Conservation (phyloP, 2,797 vertebrate genomes). For the Acrossocheilus fasciatus region DNA sequence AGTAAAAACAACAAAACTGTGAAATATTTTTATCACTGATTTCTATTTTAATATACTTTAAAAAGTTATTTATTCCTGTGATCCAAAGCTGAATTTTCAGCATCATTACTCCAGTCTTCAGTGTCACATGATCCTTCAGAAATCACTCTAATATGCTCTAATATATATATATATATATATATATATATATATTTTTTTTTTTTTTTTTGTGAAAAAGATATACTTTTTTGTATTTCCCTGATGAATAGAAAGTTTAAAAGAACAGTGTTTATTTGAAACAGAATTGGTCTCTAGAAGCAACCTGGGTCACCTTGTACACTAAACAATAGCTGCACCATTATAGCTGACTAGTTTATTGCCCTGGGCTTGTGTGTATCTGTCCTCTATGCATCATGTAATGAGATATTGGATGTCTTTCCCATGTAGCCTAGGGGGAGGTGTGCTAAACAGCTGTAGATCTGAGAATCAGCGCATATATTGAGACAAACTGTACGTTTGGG, state of each 20-base stretch:
- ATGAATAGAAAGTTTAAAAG: no score
- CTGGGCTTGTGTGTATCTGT: not conserved
- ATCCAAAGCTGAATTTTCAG: not conserved
- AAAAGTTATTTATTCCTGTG: not conserved
- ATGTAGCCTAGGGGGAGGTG: not conserved
- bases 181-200: no score
- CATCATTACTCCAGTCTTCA: no score
- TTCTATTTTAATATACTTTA: not conserved
- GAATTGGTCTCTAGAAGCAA: not conserved
- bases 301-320: not conserved
- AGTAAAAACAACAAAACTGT: not conserved
- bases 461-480: not conserved
- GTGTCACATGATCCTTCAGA: not conserved
- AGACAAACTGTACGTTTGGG: slow-evolving; percentile 8
- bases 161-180: no score
- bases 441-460: not conserved
- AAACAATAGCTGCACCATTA: not conserved
- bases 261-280: not conserved
- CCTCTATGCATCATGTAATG: not conserved
- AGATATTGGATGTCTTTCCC: not conserved
- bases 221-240: no score
- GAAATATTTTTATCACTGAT: not conserved
- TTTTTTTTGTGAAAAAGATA: no score
- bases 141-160: not conserved
- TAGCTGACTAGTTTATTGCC: not conserved